Conservation (phyloP, 92 coral and sea anemone genomes). For the Parazoanthus swiftii region DNA sequence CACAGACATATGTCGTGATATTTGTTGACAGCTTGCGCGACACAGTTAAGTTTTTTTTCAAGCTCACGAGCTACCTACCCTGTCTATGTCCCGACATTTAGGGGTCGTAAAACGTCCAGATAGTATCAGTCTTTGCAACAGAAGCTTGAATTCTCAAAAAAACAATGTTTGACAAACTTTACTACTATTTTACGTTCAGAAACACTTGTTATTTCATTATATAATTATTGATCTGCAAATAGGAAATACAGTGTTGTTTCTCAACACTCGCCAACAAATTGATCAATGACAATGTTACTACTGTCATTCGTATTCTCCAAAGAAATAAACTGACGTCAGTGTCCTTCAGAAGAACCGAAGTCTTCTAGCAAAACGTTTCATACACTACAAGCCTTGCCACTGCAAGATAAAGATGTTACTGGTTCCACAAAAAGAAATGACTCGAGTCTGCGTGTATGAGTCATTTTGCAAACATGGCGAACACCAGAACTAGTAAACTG, state of each 20-base stretch:
- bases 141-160: neutral
- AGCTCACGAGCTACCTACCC: too few relatives aligned
- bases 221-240: neutral
- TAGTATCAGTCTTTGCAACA: neutral
- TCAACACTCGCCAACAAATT: neutral
- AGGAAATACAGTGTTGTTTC: neutral
- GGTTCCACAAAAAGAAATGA: conserved; percentile 39
- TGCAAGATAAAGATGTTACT: neutral
- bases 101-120: neutral
- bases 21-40: conserved; percentile 22
- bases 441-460: conserved; percentile 25
- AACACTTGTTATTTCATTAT: conserved; percentile 22
- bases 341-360: neutral
- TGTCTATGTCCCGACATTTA: neutral
- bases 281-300: neutral
- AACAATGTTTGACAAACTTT: conserved; percentile 1
- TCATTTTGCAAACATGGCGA: conserved; percentile 39
- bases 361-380: neutral
- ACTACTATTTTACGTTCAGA: neutral
- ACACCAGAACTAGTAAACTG: neutral
- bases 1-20: neutral
- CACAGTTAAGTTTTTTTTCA: neutral
- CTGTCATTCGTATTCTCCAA: neutral
- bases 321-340: neutral
- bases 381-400: neutral